These are phyloP conservation scores for Corythornis madagascariensis DNA, from an alignment of 2,113 vertebrate genomes.

Conservation along the genomic window DNA sequence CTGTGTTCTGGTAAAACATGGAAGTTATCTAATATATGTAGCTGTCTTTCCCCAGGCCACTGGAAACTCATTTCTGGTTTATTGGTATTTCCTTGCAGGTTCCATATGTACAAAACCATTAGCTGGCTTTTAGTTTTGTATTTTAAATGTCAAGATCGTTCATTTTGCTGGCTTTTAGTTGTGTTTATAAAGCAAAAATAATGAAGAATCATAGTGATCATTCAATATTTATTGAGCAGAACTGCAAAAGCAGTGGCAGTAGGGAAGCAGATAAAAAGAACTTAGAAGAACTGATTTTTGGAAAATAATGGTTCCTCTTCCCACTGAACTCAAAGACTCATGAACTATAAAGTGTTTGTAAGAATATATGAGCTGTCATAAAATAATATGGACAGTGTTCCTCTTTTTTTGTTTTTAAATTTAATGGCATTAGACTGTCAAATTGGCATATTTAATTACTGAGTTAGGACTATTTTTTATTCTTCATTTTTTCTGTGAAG, in stretches of 20 bases:
- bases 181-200: not conserved
- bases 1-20: not conserved
- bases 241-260: no score
- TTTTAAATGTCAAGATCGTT: not conserved
- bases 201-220: not conserved
- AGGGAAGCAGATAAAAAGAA: not conserved
- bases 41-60: not conserved
- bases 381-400: not conserved
- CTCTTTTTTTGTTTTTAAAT: not conserved
- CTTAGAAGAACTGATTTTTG: not conserved
- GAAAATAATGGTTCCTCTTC: not conserved
- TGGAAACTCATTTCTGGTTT: not conserved
- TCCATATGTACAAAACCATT: not conserved
- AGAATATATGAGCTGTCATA: not conserved
- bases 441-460: not conserved
- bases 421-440: not conserved
- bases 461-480: fast-evolving
- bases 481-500: not conserved
- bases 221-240: not conserved
- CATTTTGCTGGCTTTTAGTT: not conserved
- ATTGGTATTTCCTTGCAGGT: not conserved
- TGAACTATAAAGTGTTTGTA: not conserved
- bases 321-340: not conserved
- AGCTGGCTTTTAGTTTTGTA: not conserved
- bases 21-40: not conserved